Evolutionary conservation across 2,888 invertebrate species (phyloP).

Genomic region (Mylabris sibirica): DNA sequence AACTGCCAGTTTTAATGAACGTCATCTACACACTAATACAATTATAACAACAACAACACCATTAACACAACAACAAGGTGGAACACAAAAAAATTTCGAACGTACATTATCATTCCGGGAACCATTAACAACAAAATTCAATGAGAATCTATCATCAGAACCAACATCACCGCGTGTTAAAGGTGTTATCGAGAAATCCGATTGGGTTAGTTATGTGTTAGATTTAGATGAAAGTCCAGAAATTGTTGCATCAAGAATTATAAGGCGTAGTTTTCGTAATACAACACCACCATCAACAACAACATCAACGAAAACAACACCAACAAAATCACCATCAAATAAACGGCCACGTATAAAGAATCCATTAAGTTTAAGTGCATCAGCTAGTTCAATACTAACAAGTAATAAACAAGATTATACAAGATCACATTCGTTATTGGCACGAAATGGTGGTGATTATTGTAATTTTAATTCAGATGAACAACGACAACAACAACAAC

Average conservation of each 20-base stretch:
- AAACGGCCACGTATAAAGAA: constrained; percentile 61
- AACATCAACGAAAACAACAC: constrained; percentile 60
- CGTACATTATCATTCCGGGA: constrained; percentile 55
- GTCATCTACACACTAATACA: constrained; percentile 44
- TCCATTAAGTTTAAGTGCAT: constrained; percentile 63
- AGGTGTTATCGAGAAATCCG: constrained; percentile 84
- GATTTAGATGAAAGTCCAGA: constrained; percentile 80
- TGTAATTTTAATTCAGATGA: constrained; percentile 41
- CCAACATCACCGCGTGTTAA: constrained; percentile 80
- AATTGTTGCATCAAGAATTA: constrained; percentile 74
- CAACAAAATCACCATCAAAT: constrained; percentile 55
- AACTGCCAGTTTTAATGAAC: constrained; percentile 54
- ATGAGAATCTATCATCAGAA: constrained; percentile 62
- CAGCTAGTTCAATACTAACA: constrained; percentile 62
- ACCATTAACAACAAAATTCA: constrained; percentile 39
- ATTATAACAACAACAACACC: background rate
- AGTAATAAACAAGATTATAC: constrained; percentile 52
- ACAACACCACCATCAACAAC: constrained; percentile 61
- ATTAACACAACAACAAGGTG: background rate
- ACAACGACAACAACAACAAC: constrained; percentile 26
- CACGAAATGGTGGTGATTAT: constrained; percentile 39
- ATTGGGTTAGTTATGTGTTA: constrained; percentile 86
- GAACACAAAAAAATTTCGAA: constrained; percentile 45
- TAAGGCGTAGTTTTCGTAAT: constrained; percentile 72
- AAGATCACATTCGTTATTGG: constrained; percentile 61